Base-by-base conservation (phyloP, 2,797 vertebrate species). In the Poeciliopsis infans region DNA sequence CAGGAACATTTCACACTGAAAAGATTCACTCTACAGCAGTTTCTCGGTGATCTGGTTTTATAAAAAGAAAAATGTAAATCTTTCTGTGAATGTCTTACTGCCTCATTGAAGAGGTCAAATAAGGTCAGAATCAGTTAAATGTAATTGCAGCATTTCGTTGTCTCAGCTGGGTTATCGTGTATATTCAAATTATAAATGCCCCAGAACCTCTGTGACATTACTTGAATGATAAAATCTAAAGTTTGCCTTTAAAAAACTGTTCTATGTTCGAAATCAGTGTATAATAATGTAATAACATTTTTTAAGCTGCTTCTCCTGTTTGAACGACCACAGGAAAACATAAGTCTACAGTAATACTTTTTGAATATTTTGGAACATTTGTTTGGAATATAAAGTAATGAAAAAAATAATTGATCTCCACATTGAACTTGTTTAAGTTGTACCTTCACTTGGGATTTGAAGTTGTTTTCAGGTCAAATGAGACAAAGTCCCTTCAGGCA, bases 401-500 rank as follows among this genome's bases (percentile, higher is more conserved):
- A 6, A 79, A 45, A 79, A 39, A 16, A 7, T 39, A 47, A 87
- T 81, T 89, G 71, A 90, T 86, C 77, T 78, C 16, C 43, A 46
- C 49, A 76, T 69, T 77, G 46, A 55, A 66, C 18, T 5, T 23
- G 36, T 39, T 36, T 25, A 25, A 25, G 51, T 53, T 53, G 23
- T 4, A 25, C 51, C 23, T 8, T 41, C 36, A 25, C 25, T 68
- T 18, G 36, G 36, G 64, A 68, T 41, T 8, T 68, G 4, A 68
- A 68, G 13, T 36, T 39, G 33, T 66, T 68, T 68, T 4, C 64
- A 11, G 33, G 20, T 3, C 2, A 66, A 66, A 39, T 36, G 20
- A 66, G 8, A 36, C 20, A 20, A 18, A 23, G 18, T 33, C 20
- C 33, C 8, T 66, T 41, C 18, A 5, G 36, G 10, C 18, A 66